phyloP scores from a whole-genome alignment of 2,888 invertebrate genomes.

The Invenusta paracnida region DNA sequence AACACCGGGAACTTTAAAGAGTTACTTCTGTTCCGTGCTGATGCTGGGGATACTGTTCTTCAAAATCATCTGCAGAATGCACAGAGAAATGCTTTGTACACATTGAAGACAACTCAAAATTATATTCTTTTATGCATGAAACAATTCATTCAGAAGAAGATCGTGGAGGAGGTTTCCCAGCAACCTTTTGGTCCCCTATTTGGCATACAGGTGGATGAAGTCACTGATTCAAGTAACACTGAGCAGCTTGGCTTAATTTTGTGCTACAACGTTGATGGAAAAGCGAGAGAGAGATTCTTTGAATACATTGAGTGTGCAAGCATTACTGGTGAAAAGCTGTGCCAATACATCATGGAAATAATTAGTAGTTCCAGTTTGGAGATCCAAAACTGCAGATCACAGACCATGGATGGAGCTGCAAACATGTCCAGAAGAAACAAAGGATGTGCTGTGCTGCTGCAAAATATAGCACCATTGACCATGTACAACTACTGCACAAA shows the following conservation, averaged over 20 bases:
- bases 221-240: slow-evolving; percentile 39
- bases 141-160: slow-evolving; percentile 17
- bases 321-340: slow-evolving; percentile 45
- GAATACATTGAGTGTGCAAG: slow-evolving; percentile 42
- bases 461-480: slow-evolving; percentile 32
- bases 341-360: background rate
- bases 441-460: slow-evolving; percentile 24
- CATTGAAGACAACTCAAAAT: slow-evolving; percentile 29
- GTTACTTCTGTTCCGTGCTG: slow-evolving; percentile 50
- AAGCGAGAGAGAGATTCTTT: slow-evolving; percentile 26
- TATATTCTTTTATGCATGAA: slow-evolving; percentile 30
- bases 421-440: slow-evolving; percentile 34
- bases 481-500: slow-evolving; percentile 32
- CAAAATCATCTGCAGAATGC: slow-evolving; percentile 45
- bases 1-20: slow-evolving; percentile 52
- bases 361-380: slow-evolving; percentile 31
- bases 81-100: slow-evolving; percentile 16
- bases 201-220: slow-evolving; percentile 51
- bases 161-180: slow-evolving; percentile 24
- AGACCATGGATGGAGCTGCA: slow-evolving; percentile 35
- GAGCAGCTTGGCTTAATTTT: slow-evolving; percentile 47
- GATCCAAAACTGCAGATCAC: slow-evolving; percentile 12
- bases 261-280: slow-evolving; percentile 32
- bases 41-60: slow-evolving; percentile 49
- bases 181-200: slow-evolving; percentile 49